Conservation (phyloP, 1,140 invertebrate genomes). For the Drosophila santomea region DNA sequence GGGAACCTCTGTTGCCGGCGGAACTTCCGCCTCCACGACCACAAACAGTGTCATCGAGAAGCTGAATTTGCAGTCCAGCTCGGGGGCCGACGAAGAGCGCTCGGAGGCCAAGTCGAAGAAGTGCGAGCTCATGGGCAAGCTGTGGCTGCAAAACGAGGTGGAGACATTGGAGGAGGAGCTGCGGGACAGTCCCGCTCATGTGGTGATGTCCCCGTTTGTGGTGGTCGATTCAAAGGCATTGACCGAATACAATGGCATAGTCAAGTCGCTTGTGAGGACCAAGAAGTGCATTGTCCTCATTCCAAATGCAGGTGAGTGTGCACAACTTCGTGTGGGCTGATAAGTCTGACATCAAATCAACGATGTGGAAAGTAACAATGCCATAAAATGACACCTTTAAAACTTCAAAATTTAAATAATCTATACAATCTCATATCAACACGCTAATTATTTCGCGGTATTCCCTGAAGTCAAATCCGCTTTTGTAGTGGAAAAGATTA, state of each 20-base stretch:
- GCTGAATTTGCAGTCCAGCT: constrained; percentile 74
- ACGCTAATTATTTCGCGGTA: not conserved
- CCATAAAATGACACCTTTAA: not conserved
- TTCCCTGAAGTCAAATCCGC: too few species aligned
- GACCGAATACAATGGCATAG: constrained; percentile 89
- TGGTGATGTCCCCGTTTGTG: constrained; percentile 89
- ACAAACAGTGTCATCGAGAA: constrained; percentile 82
- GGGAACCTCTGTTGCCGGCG: constrained; percentile 66
- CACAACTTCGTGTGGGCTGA: not conserved
- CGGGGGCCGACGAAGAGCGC: constrained; percentile 80
- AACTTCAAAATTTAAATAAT: not conserved
- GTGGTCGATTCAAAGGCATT: constrained; percentile 91
- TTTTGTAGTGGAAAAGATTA: too few species aligned
- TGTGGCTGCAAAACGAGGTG: constrained; percentile 91
- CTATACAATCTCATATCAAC: not conserved
- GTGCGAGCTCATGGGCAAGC: constrained; percentile 88
- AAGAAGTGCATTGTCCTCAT: constrained; percentile 93
- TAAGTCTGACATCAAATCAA: constrained; percentile 4
- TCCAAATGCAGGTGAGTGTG: constrained; percentile 89
- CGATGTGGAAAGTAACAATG: not conserved
- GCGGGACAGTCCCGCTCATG: constrained; percentile 69
- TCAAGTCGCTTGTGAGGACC: constrained; percentile 91
- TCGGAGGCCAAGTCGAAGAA: constrained; percentile 86
- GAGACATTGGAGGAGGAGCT: constrained; percentile 87
- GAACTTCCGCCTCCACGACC: constrained; percentile 75